These are phyloP conservation scores for Dasyprocta punctata DNA, from an alignment of 2,113 vertebrate species.

Conservation along the genomic window DNA sequence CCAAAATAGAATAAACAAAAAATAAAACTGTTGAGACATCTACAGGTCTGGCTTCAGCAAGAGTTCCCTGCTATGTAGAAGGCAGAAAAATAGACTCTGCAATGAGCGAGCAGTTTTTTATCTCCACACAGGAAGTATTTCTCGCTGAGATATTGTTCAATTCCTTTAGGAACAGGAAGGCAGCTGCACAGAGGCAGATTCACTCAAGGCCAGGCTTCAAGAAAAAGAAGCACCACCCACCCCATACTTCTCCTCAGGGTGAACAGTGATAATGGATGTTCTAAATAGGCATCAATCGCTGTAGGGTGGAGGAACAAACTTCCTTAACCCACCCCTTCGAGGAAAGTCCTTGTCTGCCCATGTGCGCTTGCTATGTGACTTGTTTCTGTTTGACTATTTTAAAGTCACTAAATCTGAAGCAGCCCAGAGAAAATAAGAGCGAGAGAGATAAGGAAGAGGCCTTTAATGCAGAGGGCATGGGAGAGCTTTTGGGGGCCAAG, in stretches of 20 bases:
- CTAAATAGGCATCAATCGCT: background rate
- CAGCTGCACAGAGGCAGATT: background rate
- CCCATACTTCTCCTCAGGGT: background rate
- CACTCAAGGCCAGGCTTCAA: background rate
- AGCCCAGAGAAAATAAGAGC: too few relatives aligned
- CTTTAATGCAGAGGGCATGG: too few relatives aligned
- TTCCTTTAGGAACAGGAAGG: constrained; percentile 53
- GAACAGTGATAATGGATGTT: too few relatives aligned
- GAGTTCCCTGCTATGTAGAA: background rate
- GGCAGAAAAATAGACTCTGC: constrained; percentile 43
- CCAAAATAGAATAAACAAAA: constrained; percentile 55
- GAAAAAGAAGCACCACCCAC: background rate
- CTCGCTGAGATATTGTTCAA: constrained; percentile 21
- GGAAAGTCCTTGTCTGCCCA: background rate
- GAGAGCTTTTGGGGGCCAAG: too few relatives aligned
- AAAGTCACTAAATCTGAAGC: too few relatives aligned
- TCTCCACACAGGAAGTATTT: background rate
- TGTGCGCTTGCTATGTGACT: background rate
- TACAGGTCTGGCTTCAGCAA: background rate
- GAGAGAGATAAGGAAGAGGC: too few relatives aligned
- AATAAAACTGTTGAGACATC: constrained; percentile 7
- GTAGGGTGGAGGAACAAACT: too few relatives aligned
- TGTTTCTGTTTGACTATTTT: too few relatives aligned
- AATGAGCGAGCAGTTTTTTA: background rate
- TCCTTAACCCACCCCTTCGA: background rate